These are phyloP conservation scores for Drosophila ochracea DNA, from an alignment of 2,888 invertebrate genomes.

Conservation along the genomic window DNA sequence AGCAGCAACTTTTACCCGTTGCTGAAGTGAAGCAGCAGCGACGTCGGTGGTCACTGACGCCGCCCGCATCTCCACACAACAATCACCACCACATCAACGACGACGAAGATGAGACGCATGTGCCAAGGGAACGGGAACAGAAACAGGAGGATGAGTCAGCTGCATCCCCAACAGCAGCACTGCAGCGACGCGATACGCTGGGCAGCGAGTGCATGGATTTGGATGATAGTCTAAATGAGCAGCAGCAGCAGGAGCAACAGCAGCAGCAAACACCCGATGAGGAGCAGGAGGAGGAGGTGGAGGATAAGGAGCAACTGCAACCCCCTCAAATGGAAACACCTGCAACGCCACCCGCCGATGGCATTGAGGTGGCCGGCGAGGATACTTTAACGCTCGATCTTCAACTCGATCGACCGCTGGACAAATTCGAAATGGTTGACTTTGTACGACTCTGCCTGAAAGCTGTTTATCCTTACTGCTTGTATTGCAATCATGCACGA, in stretches of 20 bases:
- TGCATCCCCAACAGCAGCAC: background rate
- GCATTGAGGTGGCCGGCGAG: conserved; percentile 87
- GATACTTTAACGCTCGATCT: conserved; percentile 90
- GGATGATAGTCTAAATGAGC: conserved; percentile 55
- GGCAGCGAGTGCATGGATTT: conserved; percentile 75
- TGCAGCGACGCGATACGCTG: conserved; percentile 63
- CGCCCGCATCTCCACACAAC: conserved; percentile 79
- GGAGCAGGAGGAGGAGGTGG: background rate
- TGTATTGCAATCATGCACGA: conserved; percentile 94
- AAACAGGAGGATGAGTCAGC: background rate
- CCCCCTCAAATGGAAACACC: background rate
- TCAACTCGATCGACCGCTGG: conserved; percentile 90
- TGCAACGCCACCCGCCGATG: conserved; percentile 77
- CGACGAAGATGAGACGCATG: conserved; percentile 28
- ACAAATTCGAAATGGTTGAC: conserved; percentile 90
- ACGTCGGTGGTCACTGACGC: conserved; percentile 81
- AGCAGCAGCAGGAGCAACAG: background rate
- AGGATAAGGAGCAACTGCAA: conserved; percentile 1
- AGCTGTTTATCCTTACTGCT: conserved; percentile 89
- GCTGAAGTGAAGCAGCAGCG: conserved; percentile 46
- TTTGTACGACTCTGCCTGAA: conserved; percentile 91
- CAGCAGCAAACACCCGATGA: background rate
- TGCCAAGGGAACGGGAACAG: conserved; percentile 21
- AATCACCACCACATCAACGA: conserved; percentile 51
- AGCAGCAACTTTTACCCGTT: conserved; percentile 13